These are phyloP conservation scores for Cosmopolites sordidus DNA, from an alignment of 2,888 invertebrate genomes.

Conservation along the genomic window DNA sequence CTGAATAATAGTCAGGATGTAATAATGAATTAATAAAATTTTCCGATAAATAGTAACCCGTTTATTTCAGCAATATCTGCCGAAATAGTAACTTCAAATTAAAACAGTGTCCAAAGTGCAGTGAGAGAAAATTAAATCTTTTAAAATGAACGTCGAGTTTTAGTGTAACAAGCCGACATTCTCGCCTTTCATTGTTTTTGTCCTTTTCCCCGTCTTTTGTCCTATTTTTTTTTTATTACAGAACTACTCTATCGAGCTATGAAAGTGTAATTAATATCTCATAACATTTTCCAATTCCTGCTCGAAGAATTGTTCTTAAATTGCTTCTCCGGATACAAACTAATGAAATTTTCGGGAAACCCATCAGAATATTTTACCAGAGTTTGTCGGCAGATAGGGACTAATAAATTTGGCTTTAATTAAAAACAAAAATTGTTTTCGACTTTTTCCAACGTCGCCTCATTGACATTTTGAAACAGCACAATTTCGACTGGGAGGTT, in stretches of 20 bases:
- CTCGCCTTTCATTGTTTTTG: too few species aligned
- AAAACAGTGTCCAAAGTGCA: too few species aligned
- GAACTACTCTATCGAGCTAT: not conserved
- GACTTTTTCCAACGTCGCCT: not conserved
- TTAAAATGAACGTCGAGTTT: too few species aligned
- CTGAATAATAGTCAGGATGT: too few species aligned
- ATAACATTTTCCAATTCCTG: conserved; percentile 29
- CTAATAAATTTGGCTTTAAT: conserved; percentile 23
- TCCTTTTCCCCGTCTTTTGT: not conserved
- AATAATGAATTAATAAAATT: too few species aligned
- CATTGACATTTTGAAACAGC: too few species aligned
- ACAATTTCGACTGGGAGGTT: too few species aligned
- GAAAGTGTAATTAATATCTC: conserved; percentile 1
- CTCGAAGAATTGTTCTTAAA: conserved; percentile 34
- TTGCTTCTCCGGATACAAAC: conserved; percentile 34
- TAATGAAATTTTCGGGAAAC: conserved; percentile 36
- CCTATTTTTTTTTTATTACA: not conserved
- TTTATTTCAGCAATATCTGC: too few species aligned
- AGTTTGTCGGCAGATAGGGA: conserved; percentile 21
- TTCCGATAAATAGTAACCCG: too few species aligned
- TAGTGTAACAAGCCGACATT: too few species aligned
- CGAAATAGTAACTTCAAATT: too few species aligned
- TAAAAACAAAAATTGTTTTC: conserved; percentile 8
- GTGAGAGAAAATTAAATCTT: too few species aligned
- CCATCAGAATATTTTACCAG: conserved; percentile 37